Evolutionary conservation across 2,113 vertebrate species (phyloP).

Genomic region (Casuarius casuarius): DNA sequence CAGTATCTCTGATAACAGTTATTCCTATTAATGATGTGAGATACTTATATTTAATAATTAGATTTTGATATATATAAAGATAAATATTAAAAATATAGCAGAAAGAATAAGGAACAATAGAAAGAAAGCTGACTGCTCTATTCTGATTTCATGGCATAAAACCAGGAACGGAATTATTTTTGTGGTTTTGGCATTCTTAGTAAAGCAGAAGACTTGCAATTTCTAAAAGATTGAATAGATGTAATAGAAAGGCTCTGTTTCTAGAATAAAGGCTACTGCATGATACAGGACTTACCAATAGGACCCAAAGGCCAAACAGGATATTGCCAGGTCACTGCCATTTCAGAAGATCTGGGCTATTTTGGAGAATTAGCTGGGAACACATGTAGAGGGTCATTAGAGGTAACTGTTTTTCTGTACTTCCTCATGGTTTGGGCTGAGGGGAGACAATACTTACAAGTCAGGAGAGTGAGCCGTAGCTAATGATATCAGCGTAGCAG

Average conservation of each 20-base stretch:
- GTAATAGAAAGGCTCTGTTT: neutral
- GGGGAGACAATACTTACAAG: neutral
- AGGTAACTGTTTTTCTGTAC: neutral
- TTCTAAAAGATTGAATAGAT: neutral
- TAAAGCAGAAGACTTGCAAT: neutral
- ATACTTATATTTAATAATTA: neutral
- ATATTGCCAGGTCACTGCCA: neutral
- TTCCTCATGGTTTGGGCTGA: neutral
- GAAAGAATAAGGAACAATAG: neutral
- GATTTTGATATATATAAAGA: neutral
- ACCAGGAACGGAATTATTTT: neutral
- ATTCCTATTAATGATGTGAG: rapidly evolving
- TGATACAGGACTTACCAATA: rapidly evolving
- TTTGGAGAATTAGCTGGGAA: neutral
- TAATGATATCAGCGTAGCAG: neutral
- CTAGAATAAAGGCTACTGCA: neutral
- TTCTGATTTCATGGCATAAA: neutral
- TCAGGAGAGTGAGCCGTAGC: neutral
- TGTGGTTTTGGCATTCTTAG: neutral
- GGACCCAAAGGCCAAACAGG: neutral
- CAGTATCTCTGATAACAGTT: neutral
- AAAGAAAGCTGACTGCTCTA: neutral
- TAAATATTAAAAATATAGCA: neutral
- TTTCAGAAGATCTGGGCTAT: neutral
- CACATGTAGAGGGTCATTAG: neutral